phyloP scores from a whole-genome alignment of 2,797 vertebrate species.

The Danio aesculapii region DNA sequence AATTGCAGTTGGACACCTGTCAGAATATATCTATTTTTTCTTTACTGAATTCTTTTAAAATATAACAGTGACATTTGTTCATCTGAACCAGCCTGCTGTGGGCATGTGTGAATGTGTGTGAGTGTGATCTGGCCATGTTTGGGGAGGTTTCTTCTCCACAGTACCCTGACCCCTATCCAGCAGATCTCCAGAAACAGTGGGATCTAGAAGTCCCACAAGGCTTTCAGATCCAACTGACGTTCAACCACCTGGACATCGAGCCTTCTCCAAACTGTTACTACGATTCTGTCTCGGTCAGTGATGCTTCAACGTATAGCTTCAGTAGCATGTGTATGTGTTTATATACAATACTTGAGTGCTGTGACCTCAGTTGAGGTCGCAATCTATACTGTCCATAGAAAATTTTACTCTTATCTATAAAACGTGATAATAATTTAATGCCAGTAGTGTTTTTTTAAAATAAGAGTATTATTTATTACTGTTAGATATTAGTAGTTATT shows the following conservation, averaged over 20 bases:
- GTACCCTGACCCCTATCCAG: conserved; percentile 82
- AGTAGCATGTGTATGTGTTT: no score
- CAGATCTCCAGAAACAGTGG: conserved; percentile 75
- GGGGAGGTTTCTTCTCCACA: conserved; percentile 83
- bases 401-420: no score
- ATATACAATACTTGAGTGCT: no score
- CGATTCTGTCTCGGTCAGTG: conserved; percentile 80
- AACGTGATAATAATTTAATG: no score
- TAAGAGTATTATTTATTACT: no score
- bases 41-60: conserved; percentile 17
- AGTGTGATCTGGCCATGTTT: conserved; percentile 66
- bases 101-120: conserved; percentile 52
- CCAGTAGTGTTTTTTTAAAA: no score
- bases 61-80: not conserved
- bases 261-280: conserved; percentile 78
- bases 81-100: conserved; percentile 56
- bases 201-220: conserved; percentile 79
- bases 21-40: not conserved
- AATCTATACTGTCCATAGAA: no score
- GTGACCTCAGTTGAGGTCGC: no score
- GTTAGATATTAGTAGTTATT: no score
- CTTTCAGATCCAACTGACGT: conserved; percentile 80
- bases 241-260: conserved; percentile 84
- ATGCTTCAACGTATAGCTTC: not conserved
- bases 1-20: not conserved